Percentiles rank a stretch among this genome's conserved stretches.
Conservation (phyloP, 2,888 invertebrate species). For the Pristionchus fissidentatus region DNA sequence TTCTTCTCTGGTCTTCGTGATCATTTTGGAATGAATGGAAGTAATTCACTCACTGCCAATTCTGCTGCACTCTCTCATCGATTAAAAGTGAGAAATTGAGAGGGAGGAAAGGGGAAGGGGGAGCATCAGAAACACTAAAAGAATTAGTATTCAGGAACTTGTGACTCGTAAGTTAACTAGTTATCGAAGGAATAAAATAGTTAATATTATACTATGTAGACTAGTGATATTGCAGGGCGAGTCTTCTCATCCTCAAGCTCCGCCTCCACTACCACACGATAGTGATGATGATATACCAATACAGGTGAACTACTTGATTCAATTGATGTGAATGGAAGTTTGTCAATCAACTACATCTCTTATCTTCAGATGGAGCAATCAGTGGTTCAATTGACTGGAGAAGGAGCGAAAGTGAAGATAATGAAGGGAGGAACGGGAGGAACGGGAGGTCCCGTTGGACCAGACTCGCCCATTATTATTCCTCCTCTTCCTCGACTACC, state of each 20-base stretch:
- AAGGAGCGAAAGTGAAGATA: slow-evolving; percentile 59
- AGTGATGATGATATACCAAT: background rate
- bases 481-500: background rate
- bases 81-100: background rate
- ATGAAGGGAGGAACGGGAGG: slow-evolving; percentile 47
- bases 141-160: too few relatives aligned
- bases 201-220: too few relatives aligned
- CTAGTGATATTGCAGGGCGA: too few relatives aligned
- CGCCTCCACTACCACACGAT: too few relatives aligned
- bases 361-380: slow-evolving; percentile 62
- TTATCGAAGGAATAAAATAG: too few relatives aligned
- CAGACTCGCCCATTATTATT: too few relatives aligned
- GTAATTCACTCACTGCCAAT: slow-evolving; percentile 56
- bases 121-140: too few relatives aligned
- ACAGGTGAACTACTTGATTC: background rate
- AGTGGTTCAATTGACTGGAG: slow-evolving; percentile 62
- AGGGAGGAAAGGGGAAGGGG: slow-evolving; percentile 43
- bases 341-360: too few relatives aligned
- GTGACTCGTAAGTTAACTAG: too few relatives aligned
- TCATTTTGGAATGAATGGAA: slow-evolving; percentile 71
- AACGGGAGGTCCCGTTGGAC: too few relatives aligned
- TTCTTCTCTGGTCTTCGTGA: slow-evolving; percentile 58
- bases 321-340: background rate
- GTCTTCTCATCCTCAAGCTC: too few relatives aligned
- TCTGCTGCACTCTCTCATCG: slow-evolving; percentile 26